Conservation (phyloP, 1,140 invertebrate genomes). For the Cydia amplana region DNA sequence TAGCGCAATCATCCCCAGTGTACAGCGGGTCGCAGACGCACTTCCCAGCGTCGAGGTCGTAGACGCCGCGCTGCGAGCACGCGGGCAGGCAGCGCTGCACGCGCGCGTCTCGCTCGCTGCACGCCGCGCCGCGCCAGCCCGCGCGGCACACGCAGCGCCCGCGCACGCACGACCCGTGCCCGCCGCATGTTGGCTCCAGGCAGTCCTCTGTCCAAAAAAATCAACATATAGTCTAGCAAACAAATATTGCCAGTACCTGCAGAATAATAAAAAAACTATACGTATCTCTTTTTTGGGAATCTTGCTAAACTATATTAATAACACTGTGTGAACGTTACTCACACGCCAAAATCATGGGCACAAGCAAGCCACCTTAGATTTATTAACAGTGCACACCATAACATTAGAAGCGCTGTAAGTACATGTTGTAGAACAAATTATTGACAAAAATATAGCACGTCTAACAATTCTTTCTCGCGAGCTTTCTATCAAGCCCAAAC, state of each 20-base stretch:
- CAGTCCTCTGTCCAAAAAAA: conserved; percentile 85
- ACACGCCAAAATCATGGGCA: too few relatives aligned
- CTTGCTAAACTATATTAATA: too few relatives aligned
- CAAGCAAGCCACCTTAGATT: too few relatives aligned
- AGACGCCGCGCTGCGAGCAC: conserved; percentile 93
- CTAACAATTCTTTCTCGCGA: too few relatives aligned
- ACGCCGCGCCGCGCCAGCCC: conserved; percentile 96
- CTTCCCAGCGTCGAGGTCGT: conserved; percentile 91
- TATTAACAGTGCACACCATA: too few relatives aligned
- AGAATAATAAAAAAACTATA: not conserved
- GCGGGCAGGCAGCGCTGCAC: conserved; percentile 93
- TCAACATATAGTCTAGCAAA: not conserved
- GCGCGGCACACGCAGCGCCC: conserved; percentile 97
- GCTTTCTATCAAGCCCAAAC: too few relatives aligned
- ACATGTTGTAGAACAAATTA: too few relatives aligned
- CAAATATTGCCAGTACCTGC: not conserved
- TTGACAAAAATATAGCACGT: too few relatives aligned
- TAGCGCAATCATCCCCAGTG: conserved; percentile 93
- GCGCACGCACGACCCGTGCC: conserved; percentile 94
- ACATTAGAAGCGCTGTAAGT: too few relatives aligned
- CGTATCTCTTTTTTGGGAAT: too few relatives aligned
- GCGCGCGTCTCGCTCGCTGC: conserved; percentile 91
- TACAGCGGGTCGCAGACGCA: conserved; percentile 94
- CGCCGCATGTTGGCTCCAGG: conserved; percentile 92
- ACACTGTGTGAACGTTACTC: too few relatives aligned